Conservation (phyloP, 2,888 invertebrate genomes). For the Tricholauxania praeusta region DNA sequence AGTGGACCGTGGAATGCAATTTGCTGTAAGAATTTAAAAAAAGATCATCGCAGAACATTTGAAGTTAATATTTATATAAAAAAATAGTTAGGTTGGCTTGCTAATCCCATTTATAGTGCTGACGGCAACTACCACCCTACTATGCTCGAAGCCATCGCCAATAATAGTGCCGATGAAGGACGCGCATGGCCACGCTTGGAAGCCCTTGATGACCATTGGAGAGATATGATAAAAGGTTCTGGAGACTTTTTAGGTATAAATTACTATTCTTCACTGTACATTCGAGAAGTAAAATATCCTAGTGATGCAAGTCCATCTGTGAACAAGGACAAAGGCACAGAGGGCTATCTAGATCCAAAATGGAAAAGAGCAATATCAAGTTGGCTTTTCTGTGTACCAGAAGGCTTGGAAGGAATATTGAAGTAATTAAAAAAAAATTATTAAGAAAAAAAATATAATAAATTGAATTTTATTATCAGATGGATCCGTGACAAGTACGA, state of each 20-base stretch:
- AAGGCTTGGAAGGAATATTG: constrained; percentile 53
- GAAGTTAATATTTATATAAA: too few relatives aligned
- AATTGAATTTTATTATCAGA: constrained; percentile 40
- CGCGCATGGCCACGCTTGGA: constrained; percentile 56
- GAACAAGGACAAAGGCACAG: constrained; percentile 67
- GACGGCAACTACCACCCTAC: constrained; percentile 60
- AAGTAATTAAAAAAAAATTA: constrained; percentile 38
- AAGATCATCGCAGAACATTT: too few relatives aligned
- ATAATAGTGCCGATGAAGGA: constrained; percentile 59
- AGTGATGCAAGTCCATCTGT: constrained; percentile 69
- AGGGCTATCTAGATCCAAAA: constrained; percentile 47
- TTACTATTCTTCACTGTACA: constrained; percentile 57
- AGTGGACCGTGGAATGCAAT: constrained; percentile 56
- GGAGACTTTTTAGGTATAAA: constrained; percentile 60
- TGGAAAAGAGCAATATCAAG: constrained; percentile 56
- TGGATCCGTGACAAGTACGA: constrained; percentile 73
- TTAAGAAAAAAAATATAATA: too few relatives aligned
- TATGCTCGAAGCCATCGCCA: constrained; percentile 56
- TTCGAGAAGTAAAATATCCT: constrained; percentile 46
- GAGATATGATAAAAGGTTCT: constrained; percentile 49
- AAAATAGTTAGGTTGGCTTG: constrained; percentile 62
- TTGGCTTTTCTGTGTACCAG: constrained; percentile 60
- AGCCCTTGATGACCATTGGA: constrained; percentile 47
- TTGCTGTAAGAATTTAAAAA: constrained; percentile 45
- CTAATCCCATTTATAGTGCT: constrained; percentile 59